These are phyloP conservation scores for Eupithecia tripunctaria DNA, from an alignment of 2,888 invertebrate species.

Conservation along the genomic window DNA sequence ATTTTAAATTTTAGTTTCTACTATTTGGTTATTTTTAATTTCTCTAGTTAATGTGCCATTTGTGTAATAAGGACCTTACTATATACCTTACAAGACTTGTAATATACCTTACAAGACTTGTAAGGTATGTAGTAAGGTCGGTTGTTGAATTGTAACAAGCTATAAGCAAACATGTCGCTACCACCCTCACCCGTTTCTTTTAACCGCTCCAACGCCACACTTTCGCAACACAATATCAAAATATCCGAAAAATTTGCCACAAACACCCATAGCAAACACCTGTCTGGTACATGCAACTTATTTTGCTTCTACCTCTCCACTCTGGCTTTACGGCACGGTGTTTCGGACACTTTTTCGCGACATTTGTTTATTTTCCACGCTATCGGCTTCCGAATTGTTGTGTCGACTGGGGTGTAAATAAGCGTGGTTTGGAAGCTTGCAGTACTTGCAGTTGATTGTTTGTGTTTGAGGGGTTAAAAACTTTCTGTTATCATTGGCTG, in stretches of 20 bases:
- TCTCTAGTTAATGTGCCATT: too few relatives aligned
- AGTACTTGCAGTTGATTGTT: conserved; percentile 28
- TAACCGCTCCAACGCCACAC: conserved; percentile 5
- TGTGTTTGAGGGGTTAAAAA: conserved; percentile 18
- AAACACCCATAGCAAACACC: conserved; percentile 28
- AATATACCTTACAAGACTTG: too few relatives aligned
- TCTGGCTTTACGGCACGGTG: conserved; percentile 31
- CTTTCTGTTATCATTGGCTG: neutral
- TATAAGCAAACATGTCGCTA: neutral
- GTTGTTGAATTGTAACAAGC: too few relatives aligned
- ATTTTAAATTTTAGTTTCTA: too few relatives aligned
- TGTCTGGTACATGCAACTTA: conserved; percentile 32
- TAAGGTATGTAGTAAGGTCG: too few relatives aligned
- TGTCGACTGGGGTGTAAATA: conserved; percentile 56
- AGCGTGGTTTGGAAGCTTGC: conserved; percentile 40
- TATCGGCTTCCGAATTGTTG: conserved; percentile 57
- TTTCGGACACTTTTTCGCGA: conserved; percentile 58
- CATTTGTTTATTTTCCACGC: conserved; percentile 56
- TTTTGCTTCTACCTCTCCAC: conserved; percentile 31
- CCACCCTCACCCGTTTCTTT: neutral
- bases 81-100: too few relatives aligned
- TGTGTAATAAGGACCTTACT: neutral
- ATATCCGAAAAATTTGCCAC: conserved; percentile 15
- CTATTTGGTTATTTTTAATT: too few relatives aligned
- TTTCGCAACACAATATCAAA: conserved; percentile 9